Evolutionary conservation across 2,888 invertebrate genomes (phyloP), one percentile per base, ranked within the genome.

Genomic region (Pteria penguin): DNA sequence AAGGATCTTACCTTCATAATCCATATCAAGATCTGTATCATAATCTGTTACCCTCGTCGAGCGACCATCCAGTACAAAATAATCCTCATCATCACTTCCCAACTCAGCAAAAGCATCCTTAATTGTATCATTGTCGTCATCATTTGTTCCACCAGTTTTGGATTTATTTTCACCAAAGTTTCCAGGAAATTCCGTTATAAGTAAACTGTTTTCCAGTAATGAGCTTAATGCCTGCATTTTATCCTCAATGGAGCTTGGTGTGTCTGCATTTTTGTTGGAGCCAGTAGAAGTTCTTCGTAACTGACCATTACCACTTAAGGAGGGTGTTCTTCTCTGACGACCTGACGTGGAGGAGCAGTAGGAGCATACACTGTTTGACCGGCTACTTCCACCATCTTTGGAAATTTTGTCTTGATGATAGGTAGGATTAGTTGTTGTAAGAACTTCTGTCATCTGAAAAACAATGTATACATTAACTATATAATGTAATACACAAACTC

Each of bases 1-100:
- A n/a, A n/a, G n/a, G n/a, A n/a, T 63, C 66, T 61, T 67, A 87
- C 87, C 82, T 18, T 86, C 86, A 70, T 84, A 86, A 70, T 87
- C 86, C 84, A 87, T 84, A 70, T 87, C 87, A 5, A 87, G 76
- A 73, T 87, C 87, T 32, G 87, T 87, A 69, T 87, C 87, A 72
- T 87, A 87, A 60, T 87, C 87, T 31, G 79, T 82, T 52, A 80
- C 84, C 62, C 74, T 76, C 60, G 84, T 82, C 62, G 78, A 73
- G 29, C 84, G 79, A 14, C 83, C 83, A 69, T 72, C 72, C n/a
- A 14, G 31, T 1, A 67, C 65, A 26, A 77, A 73, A 11, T 75
- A 27, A 11, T 77, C 78, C 8, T 68, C 68, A n/a, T 82, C 82
- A 27, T 73, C 75, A 11, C 78, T 77, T 14, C 77, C 78, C 8